Conservation (phyloP, 2,113 vertebrate genomes). For the Aegithalos caudatus region DNA sequence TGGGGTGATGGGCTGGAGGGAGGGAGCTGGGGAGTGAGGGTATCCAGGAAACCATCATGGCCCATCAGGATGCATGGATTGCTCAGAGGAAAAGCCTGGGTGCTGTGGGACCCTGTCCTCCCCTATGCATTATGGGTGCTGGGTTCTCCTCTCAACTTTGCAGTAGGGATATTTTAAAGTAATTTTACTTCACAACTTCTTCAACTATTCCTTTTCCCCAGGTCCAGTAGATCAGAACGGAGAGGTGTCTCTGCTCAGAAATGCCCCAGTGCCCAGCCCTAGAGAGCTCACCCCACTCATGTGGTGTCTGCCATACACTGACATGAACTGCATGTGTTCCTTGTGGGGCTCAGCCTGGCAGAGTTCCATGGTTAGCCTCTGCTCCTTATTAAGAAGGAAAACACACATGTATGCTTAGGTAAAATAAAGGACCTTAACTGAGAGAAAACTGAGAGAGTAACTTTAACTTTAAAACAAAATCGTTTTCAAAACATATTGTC, state of each 20-base stretch:
- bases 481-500: background rate
- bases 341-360: background rate
- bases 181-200: background rate
- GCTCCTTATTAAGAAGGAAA: background rate
- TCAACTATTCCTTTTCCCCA: background rate
- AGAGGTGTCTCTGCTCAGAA: background rate
- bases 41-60: background rate
- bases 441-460: background rate
- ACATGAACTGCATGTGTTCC: background rate
- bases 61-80: background rate
- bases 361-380: background rate
- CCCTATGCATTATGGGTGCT: background rate
- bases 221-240: background rate
- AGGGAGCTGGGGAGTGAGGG: background rate
- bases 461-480: background rate
- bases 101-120: background rate
- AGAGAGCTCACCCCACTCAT: background rate
- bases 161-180: background rate
- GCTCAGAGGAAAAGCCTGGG: background rate
- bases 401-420: background rate
- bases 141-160: background rate
- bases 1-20: background rate
- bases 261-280: background rate
- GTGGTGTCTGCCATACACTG: background rate
- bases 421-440: background rate